Base-by-base conservation (phyloP, 2,797 vertebrate species). In the Staurois parvus region DNA sequence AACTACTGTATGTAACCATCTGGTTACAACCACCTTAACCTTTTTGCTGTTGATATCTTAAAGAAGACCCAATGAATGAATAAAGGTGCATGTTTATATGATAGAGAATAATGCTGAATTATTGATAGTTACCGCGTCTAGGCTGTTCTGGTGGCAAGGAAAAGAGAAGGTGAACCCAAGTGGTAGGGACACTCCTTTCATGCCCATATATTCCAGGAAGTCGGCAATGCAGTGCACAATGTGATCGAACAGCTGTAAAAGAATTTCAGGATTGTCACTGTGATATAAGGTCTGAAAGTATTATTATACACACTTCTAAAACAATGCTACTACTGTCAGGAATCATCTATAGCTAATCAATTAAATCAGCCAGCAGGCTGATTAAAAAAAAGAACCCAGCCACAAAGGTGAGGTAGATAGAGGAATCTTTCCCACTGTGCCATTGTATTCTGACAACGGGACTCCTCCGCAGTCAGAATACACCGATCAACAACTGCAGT, bases 81-180 rank as follows among this genome's bases (percentile, higher is more conserved):
- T 52, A 52, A 17, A 19, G 15, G 0, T 24, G 9, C 21, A 24
- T 24, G 1, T 59, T 24, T 59, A 59, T 6, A 7, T 21, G 52
- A 24, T 12, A n/a, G 1, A 59, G 13, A 52, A 13, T 52, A 52
- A 52, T 21, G 5, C 5, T 7, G 52, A 24, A 24, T 10, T 42
- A 2, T 3, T 28, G 4, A 48, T 59, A 86, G 1, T 88, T 91
- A 99, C 98, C 97, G 98, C 92, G 7, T 99, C 96, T 88, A 99
- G 93, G 86, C 90, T 97, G 85, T 85, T 97, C 92, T 99, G 98
- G 85, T 94, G 91, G 89, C 98, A 99, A 8, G 98, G 98, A 90
- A 99, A 99, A 81, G 98, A 99, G 93, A 99, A 99, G 0, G 98
- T 99, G 91, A 99, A 99, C 0, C 98, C 98, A 0, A 99, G 90